Percentiles rank a stretch among this genome's conserved stretches.
Evolutionary conservation across 2,888 invertebrate species (phyloP).

Genomic region (Herminia tarsipennalis): DNA sequence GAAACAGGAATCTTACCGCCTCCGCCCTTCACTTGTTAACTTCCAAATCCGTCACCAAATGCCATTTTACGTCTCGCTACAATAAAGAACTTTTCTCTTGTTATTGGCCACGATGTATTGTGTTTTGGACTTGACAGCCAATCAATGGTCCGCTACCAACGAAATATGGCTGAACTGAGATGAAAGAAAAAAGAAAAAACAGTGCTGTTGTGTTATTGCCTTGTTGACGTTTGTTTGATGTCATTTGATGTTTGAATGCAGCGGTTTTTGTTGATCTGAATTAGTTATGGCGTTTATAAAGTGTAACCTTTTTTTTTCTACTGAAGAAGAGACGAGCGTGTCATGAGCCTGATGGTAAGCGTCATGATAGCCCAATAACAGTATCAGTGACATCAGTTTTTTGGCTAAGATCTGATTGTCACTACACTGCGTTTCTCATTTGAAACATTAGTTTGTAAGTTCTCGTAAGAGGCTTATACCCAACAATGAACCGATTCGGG

Average conservation of each 20-base stretch:
- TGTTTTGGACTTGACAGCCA: slow-evolving; percentile 59
- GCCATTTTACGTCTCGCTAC: slow-evolving; percentile 51
- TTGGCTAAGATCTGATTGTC: no score
- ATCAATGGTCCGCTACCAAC: slow-evolving; percentile 50
- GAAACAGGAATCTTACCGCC: no score
- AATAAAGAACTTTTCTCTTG: slow-evolving; percentile 50
- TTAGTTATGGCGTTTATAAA: background rate
- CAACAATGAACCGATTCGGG: no score
- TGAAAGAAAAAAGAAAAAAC: slow-evolving; percentile 37
- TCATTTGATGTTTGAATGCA: slow-evolving; percentile 15
- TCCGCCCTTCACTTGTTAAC: slow-evolving; percentile 19
- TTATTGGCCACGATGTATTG: slow-evolving; percentile 51
- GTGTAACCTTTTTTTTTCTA: no score
- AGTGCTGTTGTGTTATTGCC: slow-evolving; percentile 45
- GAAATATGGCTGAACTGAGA: slow-evolving; percentile 49
- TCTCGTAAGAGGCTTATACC: no score
- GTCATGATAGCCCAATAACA: no score
- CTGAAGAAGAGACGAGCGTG: no score
- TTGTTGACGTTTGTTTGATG: slow-evolving; percentile 9
- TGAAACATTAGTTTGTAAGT: no score
- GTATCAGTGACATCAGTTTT: no score
- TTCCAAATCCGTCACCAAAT: slow-evolving; percentile 34
- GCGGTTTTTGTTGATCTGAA: no score
- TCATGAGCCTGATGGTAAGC: no score
- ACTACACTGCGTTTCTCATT: no score